phyloP scores from a whole-genome alignment of 2,888 invertebrate species.

The Sympetrum striolatum region DNA sequence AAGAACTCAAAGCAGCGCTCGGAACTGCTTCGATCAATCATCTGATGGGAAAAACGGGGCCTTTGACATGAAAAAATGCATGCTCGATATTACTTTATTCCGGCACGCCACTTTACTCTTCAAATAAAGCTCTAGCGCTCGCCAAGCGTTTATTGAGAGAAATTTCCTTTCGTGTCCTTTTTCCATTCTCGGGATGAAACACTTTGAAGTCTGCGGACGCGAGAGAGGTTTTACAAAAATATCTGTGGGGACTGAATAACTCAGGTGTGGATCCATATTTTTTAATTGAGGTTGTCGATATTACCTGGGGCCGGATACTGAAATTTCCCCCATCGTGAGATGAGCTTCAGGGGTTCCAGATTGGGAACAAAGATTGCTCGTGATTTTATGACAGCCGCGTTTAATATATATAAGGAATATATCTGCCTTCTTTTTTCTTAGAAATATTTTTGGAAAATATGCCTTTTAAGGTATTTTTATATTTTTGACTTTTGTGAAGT shows the following conservation, averaged over 20 bases:
- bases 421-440: no score
- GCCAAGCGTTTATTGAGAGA: background rate
- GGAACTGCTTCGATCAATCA: background rate
- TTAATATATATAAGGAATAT: no score
- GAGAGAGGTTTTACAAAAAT: background rate
- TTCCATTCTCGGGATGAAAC: background rate
- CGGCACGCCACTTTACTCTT: background rate
- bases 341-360: no score
- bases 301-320: no score
- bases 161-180: background rate
- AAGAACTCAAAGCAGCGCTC: background rate
- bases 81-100: background rate
- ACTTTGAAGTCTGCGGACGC: background rate
- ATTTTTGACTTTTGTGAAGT: no score
- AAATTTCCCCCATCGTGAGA: no score
- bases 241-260: background rate
- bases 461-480: no score
- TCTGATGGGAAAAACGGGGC: background rate
- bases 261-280: no score
- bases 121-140: background rate
- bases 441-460: no score
- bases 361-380: no score
- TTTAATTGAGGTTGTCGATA: no score
- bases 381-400: no score
- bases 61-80: background rate